A percentile compares a stretch with the other conserved stretches of the same genome.
Evolutionary conservation across 2,113 vertebrate species (phyloP).

Genomic region (Burhinus bistriatus): DNA sequence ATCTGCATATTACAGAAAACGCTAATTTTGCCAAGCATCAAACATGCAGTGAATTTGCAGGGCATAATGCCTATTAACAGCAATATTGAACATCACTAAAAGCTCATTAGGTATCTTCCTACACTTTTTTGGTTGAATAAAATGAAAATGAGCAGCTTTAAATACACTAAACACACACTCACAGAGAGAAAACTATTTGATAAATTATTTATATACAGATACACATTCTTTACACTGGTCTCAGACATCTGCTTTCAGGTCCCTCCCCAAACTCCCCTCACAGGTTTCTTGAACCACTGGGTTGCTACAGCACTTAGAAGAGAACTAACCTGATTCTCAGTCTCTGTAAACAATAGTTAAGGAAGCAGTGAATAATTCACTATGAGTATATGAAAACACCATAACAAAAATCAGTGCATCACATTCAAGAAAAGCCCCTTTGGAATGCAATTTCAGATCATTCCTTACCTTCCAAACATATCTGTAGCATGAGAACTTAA

Average conservation of each 20-base stretch:
- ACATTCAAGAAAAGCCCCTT: conserved; percentile 72
- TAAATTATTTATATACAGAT: conserved; percentile 91
- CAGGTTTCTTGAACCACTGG: conserved; percentile 73
- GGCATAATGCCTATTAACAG: conserved; percentile 88
- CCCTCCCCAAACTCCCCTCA: conserved; percentile 65
- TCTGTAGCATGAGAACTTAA: conserved; percentile 59
- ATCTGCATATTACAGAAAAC: conserved; percentile 72
- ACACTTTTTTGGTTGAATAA: conserved; percentile 78
- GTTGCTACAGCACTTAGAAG: conserved; percentile 75
- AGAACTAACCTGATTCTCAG: conserved; percentile 70
- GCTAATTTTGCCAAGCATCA: conserved; percentile 85
- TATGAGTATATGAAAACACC: conserved; percentile 73
- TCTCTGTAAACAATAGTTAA: conserved; percentile 84
- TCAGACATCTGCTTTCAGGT: conserved; percentile 69
- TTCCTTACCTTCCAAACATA: conserved; percentile 64
- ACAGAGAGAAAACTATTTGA: conserved; percentile 80
- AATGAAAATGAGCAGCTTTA: conserved; percentile 84
- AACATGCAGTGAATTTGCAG: conserved; percentile 90
- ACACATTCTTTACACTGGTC: conserved; percentile 91
- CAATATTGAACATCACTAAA: conserved; percentile 86
- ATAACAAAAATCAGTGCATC: conserved; percentile 87
- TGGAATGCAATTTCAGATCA: conserved; percentile 63
- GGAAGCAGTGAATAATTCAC: conserved; percentile 74
- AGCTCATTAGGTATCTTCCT: conserved; percentile 79
- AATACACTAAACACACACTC: conserved; percentile 83